Evolutionary conservation across 2,888 invertebrate genomes (phyloP).

Genomic region (Thereva nobilitata): DNA sequence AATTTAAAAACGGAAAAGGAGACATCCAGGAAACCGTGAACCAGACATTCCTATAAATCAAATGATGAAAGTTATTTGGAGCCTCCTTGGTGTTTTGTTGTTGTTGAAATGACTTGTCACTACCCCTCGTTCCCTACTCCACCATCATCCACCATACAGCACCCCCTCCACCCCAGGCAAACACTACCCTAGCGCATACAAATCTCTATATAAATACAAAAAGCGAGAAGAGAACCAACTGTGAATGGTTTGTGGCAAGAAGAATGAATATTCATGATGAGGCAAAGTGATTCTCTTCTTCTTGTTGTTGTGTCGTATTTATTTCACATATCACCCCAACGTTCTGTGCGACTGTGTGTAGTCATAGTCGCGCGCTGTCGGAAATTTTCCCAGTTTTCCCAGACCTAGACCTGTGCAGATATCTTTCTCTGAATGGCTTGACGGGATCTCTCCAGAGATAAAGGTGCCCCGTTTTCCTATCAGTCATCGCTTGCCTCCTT

Average conservation of each 20-base stretch:
- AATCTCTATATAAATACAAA: background rate
- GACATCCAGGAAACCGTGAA: background rate
- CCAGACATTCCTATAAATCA: conserved; percentile 5
- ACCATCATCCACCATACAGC: too few species aligned
- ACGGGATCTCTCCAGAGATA: too few species aligned
- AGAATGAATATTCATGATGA: conserved; percentile 7
- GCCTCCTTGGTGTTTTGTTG: background rate
- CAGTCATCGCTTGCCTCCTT: too few species aligned
- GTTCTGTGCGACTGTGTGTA: background rate
- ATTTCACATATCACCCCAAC: conserved; percentile 2
- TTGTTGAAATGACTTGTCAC: too few species aligned
- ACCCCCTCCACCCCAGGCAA: background rate
- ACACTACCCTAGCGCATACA: background rate
- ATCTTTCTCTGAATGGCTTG: too few species aligned
- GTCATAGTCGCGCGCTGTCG: background rate
- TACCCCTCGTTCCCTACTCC: too few species aligned
- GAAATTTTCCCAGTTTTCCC: background rate
- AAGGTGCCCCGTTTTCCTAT: too few species aligned
- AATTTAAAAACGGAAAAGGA: background rate
- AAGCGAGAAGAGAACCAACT: background rate
- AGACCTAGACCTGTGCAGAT: background rate
- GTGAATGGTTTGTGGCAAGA: background rate
- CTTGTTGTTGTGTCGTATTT: background rate
- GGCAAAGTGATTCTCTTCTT: background rate
- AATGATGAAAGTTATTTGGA: conserved; percentile 6